Base-by-base conservation (phyloP, 2,888 invertebrate species). In the Lithophane semibrunnea region DNA sequence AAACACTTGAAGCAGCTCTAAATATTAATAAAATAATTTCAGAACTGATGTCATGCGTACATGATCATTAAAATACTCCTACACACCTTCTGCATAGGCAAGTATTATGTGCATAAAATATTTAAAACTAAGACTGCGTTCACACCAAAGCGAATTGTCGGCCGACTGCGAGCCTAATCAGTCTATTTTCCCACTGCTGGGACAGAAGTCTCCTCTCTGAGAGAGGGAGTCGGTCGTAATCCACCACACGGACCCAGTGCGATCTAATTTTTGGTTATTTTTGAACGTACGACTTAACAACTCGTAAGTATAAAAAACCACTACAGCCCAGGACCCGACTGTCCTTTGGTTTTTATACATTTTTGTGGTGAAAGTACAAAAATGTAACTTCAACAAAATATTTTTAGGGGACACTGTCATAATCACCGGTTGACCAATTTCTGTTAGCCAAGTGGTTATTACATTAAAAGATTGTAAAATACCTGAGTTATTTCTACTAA, bases 41-140 rank as follows among this genome's bases (percentile, higher is more conserved):
- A n/a, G 24, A 9, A 54, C 52, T 70, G 61, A 66, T 65, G 69
- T 84, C 84, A 81, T 73, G 9, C 8, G 21, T 37, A 16, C 37
- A 58, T 42, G 12, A 24, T 24, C 56, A 56, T 78, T 82, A 67
- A 70, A 68, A 70, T 21, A 42, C 63, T 13, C 80, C 80, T 66
- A 70, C 79, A 61, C 21, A 12, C 3, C 21, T 37, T n/a, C 54
- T 77, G 44, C 47, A 42, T 44, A 75, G 16, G 29, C 47, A 42
- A 37, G 16, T 72, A 29, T 29, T 1, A 16, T 73, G 61, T 73
- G 61, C 21, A 56, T 10, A 8, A 0, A 37, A 60, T 29, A 72
- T 52, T 52, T 29, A 44, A 29, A 10, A n/a, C 7, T 29, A 18
- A 10, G 29, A 3, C 29, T 7, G 29, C n/a, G 9, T 12, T 18